Conservation (phyloP, 92 coral and sea anemone species). For the Zoanthus gigantus region DNA sequence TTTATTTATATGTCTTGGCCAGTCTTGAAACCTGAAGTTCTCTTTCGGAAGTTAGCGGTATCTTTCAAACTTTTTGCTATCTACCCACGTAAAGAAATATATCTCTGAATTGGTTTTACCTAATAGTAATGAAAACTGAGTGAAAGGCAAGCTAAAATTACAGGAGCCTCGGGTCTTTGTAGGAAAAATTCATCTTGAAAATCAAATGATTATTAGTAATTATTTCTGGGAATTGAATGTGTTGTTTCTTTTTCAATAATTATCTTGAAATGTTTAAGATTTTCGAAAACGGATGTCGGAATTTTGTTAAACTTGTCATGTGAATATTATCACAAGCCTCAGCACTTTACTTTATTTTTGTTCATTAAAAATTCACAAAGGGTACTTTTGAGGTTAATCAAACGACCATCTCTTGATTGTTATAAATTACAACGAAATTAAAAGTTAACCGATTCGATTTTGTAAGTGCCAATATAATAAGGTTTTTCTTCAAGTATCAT, state of each 20-base stretch:
- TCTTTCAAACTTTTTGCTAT: background rate
- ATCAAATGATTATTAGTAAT: background rate
- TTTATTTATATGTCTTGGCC: too few relatives aligned
- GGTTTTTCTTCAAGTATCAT: background rate
- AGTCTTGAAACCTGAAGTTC: background rate
- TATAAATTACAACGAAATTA: conserved; percentile 22
- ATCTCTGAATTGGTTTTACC: background rate
- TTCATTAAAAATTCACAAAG: conserved; percentile 10
- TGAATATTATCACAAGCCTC: background rate
- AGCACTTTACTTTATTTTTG: background rate
- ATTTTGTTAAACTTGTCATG: background rate
- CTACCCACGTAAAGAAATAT: background rate
- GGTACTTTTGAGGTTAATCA: conserved; percentile 14
- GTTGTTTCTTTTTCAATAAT: background rate
- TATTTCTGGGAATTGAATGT: background rate
- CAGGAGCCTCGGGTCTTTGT: background rate
- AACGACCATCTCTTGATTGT: background rate
- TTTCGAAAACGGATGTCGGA: background rate
- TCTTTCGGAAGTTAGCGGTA: background rate
- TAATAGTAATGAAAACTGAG: background rate
- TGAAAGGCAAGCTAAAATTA: background rate
- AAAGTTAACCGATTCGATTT: background rate
- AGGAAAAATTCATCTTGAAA: background rate
- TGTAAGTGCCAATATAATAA: background rate
- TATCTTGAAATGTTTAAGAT: background rate